Evolutionary conservation across 2,888 invertebrate species (phyloP), one percentile per base, ranked within the genome.

Genomic region (Erebia epiphron): DNA sequence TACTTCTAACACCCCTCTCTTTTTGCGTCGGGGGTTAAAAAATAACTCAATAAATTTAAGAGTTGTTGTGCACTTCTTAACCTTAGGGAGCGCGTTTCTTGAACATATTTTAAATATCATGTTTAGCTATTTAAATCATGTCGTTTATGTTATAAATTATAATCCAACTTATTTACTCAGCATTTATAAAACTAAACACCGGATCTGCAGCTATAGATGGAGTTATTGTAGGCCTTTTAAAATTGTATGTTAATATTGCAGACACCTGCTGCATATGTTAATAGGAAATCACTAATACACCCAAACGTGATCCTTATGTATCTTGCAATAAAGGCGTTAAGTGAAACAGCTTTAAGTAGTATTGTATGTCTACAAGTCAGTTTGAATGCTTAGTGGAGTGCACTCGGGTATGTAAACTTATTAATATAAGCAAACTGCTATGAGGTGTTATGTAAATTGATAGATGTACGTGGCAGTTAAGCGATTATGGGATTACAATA

Each of bases 191-290:
- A 86, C 83, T 80, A 81, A 88, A 86, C 83, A 81, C 86, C 86
- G 87, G 87, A 87, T 87, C 82, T 80, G 77, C 82, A 83, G 82
- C 82, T 86, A 85, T 83, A 82, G 85, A 35, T 35, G 82, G 83
- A 83, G 86, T 87, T 84, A 87, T 87, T 82, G 79, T 83, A 83
- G 83, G 85, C 82, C 85, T 90, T 85, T 86, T 84, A 87, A 92
- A 92, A 92, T 91, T 90, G 90, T 92, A 92, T 93, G 92, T 91
- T 89, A 92, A 93, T 92, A 89, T 62, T 77, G 84, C 83, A 86
- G 88, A 91, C 92, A 93, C 92, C 92, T 92, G 92, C 90, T 88
- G 92, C 89, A 92, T 92, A 91, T 87, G 89, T 91, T 89, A 87
- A 86, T 66, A 66, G 66, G 16, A 54, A 43, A 67, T 50, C 14